A percentile compares a stretch with the other conserved stretches of the same genome.
Conservation (phyloP, 2,113 vertebrate species). For the Rattus norvegicus region DNA sequence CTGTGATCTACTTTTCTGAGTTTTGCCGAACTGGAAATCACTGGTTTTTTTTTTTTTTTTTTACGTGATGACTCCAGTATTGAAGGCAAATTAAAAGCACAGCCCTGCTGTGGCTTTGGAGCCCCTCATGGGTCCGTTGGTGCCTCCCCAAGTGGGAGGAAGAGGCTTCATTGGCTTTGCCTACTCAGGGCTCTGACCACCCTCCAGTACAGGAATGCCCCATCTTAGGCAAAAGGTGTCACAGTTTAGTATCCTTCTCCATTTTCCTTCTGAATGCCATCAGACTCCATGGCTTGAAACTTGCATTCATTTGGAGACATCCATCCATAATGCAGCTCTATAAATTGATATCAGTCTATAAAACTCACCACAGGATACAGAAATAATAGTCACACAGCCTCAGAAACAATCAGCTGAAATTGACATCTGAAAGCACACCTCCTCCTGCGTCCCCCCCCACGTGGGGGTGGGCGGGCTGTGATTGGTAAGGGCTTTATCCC, state of each 20-base stretch:
- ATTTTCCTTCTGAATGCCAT: not conserved
- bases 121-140: too few species aligned
- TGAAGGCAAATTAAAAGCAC: not conserved
- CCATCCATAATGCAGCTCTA: not conserved
- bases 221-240: not conserved
- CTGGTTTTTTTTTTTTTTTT: not conserved
- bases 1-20: not conserved
- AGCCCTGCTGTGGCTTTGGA: not conserved
- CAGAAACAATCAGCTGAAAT: slow-evolving; percentile 65
- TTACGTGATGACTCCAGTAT: not conserved
- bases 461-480: not conserved
- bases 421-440: slow-evolving; percentile 41
- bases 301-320: not conserved
- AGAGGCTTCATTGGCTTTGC: not conserved
- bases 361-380: slow-evolving; percentile 67
- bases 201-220: not conserved
- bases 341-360: slow-evolving; percentile 66
- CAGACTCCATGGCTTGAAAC: not conserved
- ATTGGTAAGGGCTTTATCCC: slow-evolving; percentile 54
- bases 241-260: not conserved
- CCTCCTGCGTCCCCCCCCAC: not conserved
- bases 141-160: not conserved
- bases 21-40: slow-evolving; percentile 2
- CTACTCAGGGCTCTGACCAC: too few species aligned
- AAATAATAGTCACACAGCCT: slow-evolving; percentile 41